Percentiles rank a stretch among this genome's conserved stretches.
Conservation (phyloP, 1,140 invertebrate species). For the Sycobia sp. region DNA sequence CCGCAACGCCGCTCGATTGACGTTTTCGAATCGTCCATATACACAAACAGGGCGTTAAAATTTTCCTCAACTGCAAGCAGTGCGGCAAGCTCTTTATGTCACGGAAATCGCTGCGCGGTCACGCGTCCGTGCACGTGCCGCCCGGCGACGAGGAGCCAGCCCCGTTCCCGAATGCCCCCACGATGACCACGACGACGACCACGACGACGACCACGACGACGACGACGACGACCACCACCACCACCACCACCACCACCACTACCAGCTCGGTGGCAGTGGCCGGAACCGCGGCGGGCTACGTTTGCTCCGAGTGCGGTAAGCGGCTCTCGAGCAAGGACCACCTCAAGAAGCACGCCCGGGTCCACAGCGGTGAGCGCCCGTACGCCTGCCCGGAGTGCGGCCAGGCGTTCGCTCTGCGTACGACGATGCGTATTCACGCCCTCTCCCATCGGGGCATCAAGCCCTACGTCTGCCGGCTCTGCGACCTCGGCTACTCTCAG, state of each 20-base stretch:
- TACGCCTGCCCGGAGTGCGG: constrained; percentile 69
- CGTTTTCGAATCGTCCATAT: too few species aligned
- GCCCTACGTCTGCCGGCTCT: constrained; percentile 60
- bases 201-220: too few species aligned
- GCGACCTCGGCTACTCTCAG: constrained; percentile 60
- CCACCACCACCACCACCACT: too few species aligned
- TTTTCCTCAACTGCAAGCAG: constrained; percentile 56
- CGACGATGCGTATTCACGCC: constrained; percentile 59
- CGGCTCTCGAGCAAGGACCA: constrained; percentile 74
- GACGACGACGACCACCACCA: too few species aligned
- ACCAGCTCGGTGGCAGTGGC: too few species aligned
- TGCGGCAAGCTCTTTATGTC: constrained; percentile 65
- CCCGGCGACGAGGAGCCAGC: too few species aligned
- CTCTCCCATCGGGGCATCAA: constrained; percentile 64
- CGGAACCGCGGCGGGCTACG: constrained; percentile 55
- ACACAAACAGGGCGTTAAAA: constrained; percentile 16
- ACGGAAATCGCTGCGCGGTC: constrained; percentile 52
- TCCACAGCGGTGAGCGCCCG: constrained; percentile 76
- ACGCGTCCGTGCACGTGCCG: constrained; percentile 53
- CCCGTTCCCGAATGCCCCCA: too few species aligned
- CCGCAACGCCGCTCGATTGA: too few species aligned
- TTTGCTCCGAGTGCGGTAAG: constrained; percentile 79
- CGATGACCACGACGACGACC: too few species aligned
- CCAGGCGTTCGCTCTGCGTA: constrained; percentile 61
- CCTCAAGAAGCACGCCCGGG: constrained; percentile 72